Conservation (phyloP, 2,797 vertebrate genomes). For the Lutjanus argentimaculatus region DNA sequence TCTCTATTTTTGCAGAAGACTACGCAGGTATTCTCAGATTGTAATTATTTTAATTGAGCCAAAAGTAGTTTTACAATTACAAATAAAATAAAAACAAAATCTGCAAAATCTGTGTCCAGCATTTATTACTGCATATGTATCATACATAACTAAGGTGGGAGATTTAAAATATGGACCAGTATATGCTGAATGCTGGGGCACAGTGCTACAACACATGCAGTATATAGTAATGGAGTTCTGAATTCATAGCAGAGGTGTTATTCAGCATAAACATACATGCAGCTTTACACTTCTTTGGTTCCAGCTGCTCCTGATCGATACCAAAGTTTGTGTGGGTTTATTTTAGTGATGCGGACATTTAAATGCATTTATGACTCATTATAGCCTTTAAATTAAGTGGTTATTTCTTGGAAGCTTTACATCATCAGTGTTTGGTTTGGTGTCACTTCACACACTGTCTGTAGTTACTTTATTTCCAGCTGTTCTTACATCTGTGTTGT, state of each 20-base stretch:
- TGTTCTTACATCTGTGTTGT: neutral
- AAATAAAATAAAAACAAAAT: too few relatives aligned
- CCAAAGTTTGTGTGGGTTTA: conserved; percentile 1
- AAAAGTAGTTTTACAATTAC: too few relatives aligned
- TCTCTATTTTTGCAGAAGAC: too few relatives aligned
- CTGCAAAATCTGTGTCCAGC: too few relatives aligned
- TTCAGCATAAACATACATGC: conserved; percentile 2
- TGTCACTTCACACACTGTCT: conserved; percentile 3
- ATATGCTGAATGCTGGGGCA: neutral
- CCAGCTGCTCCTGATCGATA: conserved; percentile 15
- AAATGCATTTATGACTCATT: neutral
- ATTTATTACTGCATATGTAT: too few relatives aligned
- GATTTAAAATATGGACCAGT: neutral
- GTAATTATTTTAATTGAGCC: too few relatives aligned
- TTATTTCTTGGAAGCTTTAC: neutral
- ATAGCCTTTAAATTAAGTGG: conserved; percentile 10
- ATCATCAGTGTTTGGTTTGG: too few relatives aligned
- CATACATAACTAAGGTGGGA: neutral
- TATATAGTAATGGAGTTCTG: neutral
- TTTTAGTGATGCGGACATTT: neutral
- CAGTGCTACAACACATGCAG: neutral
- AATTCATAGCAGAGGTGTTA: conserved; percentile 16
- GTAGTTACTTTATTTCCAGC: conserved; percentile 1
- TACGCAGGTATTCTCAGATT: too few relatives aligned
- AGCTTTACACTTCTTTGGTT: conserved; percentile 23